Evolutionary conservation across 2,888 invertebrate species (phyloP).

Genomic region (Lithophane ornitopus): DNA sequence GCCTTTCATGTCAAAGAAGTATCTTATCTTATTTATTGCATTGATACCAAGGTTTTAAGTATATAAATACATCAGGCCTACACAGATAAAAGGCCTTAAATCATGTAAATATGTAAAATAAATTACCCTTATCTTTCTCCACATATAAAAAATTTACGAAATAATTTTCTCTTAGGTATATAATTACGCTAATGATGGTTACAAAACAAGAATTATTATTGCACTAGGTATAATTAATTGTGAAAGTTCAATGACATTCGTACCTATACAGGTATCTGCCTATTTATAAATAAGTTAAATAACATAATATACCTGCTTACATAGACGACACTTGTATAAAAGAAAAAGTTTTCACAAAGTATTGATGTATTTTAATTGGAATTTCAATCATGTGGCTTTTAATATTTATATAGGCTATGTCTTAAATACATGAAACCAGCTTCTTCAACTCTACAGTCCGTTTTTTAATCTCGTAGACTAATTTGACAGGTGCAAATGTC

Average conservation of each 20-base stretch:
- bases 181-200: slow-evolving; percentile 38
- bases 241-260: slow-evolving; percentile 25
- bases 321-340: background rate
- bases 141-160: slow-evolving; percentile 38
- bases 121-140: slow-evolving; percentile 46
- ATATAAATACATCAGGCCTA: slow-evolving; percentile 20
- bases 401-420: background rate
- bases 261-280: background rate
- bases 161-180: slow-evolving; percentile 33
- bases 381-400: background rate
- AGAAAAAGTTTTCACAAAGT: background rate
- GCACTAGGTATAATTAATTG: slow-evolving; percentile 33
- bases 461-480: no score
- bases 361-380: background rate
- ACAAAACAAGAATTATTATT: slow-evolving; percentile 13
- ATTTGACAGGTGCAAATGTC: no score
- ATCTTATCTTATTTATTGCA: slow-evolving; percentile 39
- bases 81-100: slow-evolving; percentile 20
- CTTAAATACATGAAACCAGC: background rate
- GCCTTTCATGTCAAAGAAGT: slow-evolving; percentile 10
- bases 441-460: background rate
- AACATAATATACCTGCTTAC: background rate
- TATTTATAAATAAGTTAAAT: background rate
- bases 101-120: no score
- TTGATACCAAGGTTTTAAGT: slow-evolving; percentile 22